These are phyloP conservation scores for Andrena hattorfiana DNA, from an alignment of 2,888 invertebrate species.

Conservation along the genomic window DNA sequence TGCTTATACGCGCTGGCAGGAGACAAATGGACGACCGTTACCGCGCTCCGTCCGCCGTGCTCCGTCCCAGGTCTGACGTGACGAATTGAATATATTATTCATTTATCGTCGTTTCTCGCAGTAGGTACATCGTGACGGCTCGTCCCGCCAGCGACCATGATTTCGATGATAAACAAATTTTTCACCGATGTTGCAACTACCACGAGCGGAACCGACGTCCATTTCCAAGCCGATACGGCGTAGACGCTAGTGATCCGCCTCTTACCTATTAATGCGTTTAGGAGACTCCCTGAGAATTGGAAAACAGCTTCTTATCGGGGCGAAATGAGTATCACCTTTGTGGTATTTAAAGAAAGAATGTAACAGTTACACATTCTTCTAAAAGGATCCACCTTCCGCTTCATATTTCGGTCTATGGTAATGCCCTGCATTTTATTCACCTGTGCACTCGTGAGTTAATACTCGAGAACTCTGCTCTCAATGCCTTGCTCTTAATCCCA, in stretches of 20 bases:
- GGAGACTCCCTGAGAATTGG: no score
- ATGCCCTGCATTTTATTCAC: no score
- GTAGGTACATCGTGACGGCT: background rate
- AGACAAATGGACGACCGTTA: slow-evolving; percentile 67
- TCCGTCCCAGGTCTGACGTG: slow-evolving; percentile 22
- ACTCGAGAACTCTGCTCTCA: background rate
- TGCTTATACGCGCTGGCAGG: slow-evolving; percentile 46
- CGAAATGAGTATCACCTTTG: no score
- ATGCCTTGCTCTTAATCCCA: slow-evolving; percentile 4
- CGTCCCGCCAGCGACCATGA: slow-evolving; percentile 11
- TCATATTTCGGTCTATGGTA: no score
- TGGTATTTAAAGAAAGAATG: no score
- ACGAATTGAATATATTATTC: slow-evolving; percentile 29
- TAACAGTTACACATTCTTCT: no score
- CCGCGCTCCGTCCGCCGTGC: slow-evolving; percentile 38
- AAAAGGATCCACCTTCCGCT: no score
- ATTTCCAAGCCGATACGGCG: slow-evolving; percentile 7
- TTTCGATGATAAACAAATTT: slow-evolving; percentile 41
- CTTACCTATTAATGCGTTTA: no score
- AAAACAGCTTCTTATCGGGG: no score
- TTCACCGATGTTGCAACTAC: background rate
- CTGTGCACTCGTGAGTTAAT: background rate
- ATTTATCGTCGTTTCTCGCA: slow-evolving; percentile 25
- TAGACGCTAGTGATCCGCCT: no score
- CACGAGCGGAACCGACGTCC: background rate